Evolutionary conservation across 2,113 vertebrate genomes (phyloP).

Genomic region (Oncorhynchus mykiss): DNA sequence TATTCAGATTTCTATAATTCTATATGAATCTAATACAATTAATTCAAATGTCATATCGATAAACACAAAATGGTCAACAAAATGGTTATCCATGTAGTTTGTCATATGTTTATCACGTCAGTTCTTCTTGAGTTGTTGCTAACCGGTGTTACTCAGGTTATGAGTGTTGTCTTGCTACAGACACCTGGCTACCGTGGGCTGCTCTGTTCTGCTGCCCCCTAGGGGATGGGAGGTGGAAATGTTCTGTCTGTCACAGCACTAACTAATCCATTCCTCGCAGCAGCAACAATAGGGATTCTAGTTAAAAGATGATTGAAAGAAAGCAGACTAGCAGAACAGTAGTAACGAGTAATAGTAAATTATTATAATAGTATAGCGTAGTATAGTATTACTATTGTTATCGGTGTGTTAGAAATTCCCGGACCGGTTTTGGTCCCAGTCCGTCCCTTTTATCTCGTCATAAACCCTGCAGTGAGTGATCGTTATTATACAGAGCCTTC

Average conservation of each 20-base stretch:
- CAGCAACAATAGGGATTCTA: background rate
- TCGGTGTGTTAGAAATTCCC: background rate
- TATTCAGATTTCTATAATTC: background rate
- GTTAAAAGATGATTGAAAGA: background rate
- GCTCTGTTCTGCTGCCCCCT: too few species aligned
- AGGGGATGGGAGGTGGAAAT: too few species aligned
- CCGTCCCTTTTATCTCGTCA: background rate
- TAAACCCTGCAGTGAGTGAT: background rate
- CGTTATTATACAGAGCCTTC: background rate
- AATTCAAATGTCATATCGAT: background rate
- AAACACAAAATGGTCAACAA: background rate
- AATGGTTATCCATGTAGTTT: background rate
- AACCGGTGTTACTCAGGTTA: too few species aligned
- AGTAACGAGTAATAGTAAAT: background rate
- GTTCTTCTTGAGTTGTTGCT: too few species aligned
- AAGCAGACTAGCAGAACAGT: background rate
- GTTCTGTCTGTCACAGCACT: too few species aligned
- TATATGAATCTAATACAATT: background rate
- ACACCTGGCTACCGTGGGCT: too few species aligned
- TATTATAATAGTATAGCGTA: background rate
- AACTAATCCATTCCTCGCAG: too few species aligned
- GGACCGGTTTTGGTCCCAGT: background rate
- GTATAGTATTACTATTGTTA: background rate
- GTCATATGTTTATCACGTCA: too few species aligned
- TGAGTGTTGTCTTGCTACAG: too few species aligned